Evolutionary conservation across 2,113 vertebrate genomes (phyloP).

Genomic region (Elachura formosa): DNA sequence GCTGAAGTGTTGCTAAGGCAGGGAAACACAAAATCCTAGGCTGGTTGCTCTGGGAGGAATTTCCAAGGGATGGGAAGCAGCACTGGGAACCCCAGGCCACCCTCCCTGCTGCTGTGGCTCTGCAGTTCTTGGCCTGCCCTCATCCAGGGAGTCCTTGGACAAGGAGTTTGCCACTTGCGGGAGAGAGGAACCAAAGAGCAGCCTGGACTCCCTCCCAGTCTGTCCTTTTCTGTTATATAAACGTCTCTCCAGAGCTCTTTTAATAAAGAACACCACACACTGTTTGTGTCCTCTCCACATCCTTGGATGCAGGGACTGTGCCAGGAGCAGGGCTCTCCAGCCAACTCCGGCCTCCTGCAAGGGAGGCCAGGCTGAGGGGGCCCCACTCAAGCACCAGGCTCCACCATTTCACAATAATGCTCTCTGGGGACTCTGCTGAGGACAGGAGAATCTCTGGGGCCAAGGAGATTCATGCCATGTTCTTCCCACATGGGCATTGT

Average conservation of each 20-base stretch:
- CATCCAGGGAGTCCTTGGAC: not conserved
- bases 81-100: not conserved
- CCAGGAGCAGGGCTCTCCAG: not conserved
- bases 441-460: not conserved
- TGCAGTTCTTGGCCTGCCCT: not conserved
- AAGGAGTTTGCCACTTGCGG: not conserved
- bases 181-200: not conserved
- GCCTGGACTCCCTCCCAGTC: not conserved
- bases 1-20: not conserved
- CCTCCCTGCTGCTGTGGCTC: not conserved
- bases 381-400: not conserved
- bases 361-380: not conserved
- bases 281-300: not conserved
- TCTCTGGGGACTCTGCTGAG: not conserved
- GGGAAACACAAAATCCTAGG: not conserved
- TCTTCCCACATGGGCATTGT: not conserved
- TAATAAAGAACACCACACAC: not conserved
- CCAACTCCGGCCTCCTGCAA: not conserved
- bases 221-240: not conserved
- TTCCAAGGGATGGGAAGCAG: not conserved
- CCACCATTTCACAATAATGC: not conserved
- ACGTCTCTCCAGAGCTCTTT: not conserved
- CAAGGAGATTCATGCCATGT: fast-evolving
- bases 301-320: not conserved
- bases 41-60: not conserved